phyloP scores from a whole-genome alignment of 2,113 vertebrate genomes.

The Barbus barbus region DNA sequence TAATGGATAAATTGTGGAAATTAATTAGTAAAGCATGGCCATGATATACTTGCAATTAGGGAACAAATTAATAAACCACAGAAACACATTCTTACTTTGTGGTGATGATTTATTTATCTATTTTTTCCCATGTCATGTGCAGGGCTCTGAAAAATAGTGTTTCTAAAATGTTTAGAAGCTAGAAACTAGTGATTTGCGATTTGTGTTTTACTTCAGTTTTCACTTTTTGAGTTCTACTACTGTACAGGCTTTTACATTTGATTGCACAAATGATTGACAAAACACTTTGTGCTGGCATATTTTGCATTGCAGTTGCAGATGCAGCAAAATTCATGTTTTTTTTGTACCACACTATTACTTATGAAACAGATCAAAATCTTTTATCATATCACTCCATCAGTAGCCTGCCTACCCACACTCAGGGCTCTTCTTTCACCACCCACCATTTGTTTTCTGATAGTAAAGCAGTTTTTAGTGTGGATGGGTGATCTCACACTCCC shows the following conservation, averaged over 20 bases:
- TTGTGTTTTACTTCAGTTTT: too few species aligned
- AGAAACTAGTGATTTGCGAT: too few species aligned
- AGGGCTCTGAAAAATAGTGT: too few species aligned
- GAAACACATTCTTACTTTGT: too few species aligned
- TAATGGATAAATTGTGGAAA: too few species aligned
- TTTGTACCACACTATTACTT: neutral
- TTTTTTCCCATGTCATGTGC: too few species aligned
- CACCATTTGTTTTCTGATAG: slow-evolving; percentile 21
- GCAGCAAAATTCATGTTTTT: neutral
- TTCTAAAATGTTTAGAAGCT: too few species aligned
- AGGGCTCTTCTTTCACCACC: slow-evolving; percentile 25
- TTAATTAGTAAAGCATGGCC: too few species aligned
- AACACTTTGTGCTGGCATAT: neutral
- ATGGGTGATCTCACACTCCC: slow-evolving; percentile 48
- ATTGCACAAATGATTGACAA: neutral
- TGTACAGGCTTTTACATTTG: neutral
- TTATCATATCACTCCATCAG: slow-evolving; percentile 31
- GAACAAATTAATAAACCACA: too few species aligned
- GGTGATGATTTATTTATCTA: too few species aligned
- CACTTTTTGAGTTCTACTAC: neutral
- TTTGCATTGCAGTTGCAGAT: neutral
- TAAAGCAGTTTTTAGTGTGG: slow-evolving; percentile 50
- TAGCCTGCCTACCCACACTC: slow-evolving; percentile 29
- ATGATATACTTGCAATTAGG: too few species aligned
- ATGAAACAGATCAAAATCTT: slow-evolving; percentile 19